A percentile compares a stretch with the other conserved stretches of the same genome.
These are phyloP conservation scores for Metalampra italica DNA, from an alignment of 2,888 invertebrate genomes.

Conservation along the genomic window DNA sequence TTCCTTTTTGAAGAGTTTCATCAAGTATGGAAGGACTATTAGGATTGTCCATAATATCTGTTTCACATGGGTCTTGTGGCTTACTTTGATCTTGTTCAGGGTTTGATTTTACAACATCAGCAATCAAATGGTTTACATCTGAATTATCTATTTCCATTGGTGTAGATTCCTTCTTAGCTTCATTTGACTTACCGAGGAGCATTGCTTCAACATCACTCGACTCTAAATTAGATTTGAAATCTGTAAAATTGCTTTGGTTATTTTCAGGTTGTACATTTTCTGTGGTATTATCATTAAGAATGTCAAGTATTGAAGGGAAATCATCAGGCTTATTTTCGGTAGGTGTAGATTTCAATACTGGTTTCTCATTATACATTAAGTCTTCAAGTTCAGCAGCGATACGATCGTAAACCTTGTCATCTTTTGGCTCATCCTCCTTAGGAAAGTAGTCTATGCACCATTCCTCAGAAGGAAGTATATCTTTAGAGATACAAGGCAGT, in stretches of 20 bases:
- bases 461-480: constrained; percentile 58
- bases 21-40: constrained; percentile 66
- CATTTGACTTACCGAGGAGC: constrained; percentile 54
- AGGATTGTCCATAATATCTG: constrained; percentile 41
- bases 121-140: constrained; percentile 40
- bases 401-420: constrained; percentile 72
- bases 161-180: constrained; percentile 27
- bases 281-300: constrained; percentile 41
- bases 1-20: constrained; percentile 54
- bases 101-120: constrained; percentile 32
- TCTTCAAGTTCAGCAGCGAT: constrained; percentile 74
- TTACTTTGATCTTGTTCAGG: constrained; percentile 20
- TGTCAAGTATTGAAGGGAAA: constrained; percentile 53
- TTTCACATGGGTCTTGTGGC: constrained; percentile 16
- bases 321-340: constrained; percentile 47
- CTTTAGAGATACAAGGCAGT: constrained; percentile 48
- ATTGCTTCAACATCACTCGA: constrained; percentile 72
- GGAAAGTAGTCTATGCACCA: constrained; percentile 72
- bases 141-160: constrained; percentile 53
- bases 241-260: constrained; percentile 39
- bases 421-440: constrained; percentile 57
- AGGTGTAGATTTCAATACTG: constrained; percentile 26
- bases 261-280: constrained; percentile 19
- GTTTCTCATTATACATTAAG: constrained; percentile 66
- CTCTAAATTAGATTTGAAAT: constrained; percentile 50